Base-by-base conservation (phyloP, 2,888 invertebrate species). In the Dynastes grantii region DNA sequence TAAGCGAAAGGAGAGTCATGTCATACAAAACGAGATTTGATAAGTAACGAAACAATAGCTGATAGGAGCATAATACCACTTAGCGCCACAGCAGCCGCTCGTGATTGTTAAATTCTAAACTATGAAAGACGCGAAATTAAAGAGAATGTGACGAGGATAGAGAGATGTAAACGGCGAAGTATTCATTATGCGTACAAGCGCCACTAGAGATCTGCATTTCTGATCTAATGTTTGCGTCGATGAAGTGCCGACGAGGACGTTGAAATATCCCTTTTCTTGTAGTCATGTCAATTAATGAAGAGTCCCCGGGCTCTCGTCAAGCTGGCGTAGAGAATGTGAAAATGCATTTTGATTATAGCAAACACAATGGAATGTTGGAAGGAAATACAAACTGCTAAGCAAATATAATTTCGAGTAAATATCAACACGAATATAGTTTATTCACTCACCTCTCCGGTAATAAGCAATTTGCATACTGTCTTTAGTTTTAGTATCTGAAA, bases 41-140 rank as follows among this genome's bases (percentile, higher is more conserved):
- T 71, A 71, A 71, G 58, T 58, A 71, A 58, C 32, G 71, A 37
- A 71, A 71, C 71, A 71, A 71, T 71, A 71, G 55, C 32, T 71
- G 55, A 55, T 71, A 37, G 71, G 22, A 71, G 53, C 71, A 58
- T 71, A 71, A 55, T 71, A 27, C 71, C 40, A 71, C 71, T 71
- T 71, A 71, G 27, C 37, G 40, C 71, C 71, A 40, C 71, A 71
- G 55, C 71, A 71, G 55, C 58, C 37, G 58, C 16, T 55, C 27
- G 71, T 37, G 37, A 71, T 58, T 71, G 58, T 58, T 58, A 58
- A 55, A 71, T 71, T 55, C n/a, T 32, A 32, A 11, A 37, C 71
- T 51, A 58, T 27, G 71, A 51, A 71, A 37, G 55, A 68, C 11
- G 49, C 49, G 68, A 58, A 37, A 16, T 55, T 58, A 55, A 71